Evolutionary conservation across 2,888 invertebrate genomes (phyloP).

Genomic region (Lycocerus yunnanus): DNA sequence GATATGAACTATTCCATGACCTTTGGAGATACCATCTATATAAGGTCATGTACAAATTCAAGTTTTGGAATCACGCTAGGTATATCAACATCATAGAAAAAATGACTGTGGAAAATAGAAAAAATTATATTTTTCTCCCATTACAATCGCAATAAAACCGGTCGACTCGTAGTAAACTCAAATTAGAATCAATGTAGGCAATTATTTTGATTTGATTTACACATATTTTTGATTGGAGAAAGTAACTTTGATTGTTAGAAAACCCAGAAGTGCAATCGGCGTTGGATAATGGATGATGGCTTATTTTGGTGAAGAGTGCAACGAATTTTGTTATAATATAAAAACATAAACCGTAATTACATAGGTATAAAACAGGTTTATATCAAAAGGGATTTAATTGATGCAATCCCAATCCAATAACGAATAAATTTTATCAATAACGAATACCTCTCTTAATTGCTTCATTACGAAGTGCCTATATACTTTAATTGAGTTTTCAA

Average conservation of each 20-base stretch:
- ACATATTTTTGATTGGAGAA: neutral
- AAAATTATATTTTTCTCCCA: neutral
- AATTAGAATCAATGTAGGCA: no score
- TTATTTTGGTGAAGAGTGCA: neutral
- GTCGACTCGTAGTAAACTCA: neutral
- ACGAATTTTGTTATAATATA: neutral
- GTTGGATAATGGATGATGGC: neutral
- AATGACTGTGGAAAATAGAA: neutral
- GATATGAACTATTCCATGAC: neutral
- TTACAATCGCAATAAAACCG: neutral
- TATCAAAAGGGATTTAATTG: neutral
- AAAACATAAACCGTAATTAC: neutral
- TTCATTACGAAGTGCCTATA: neutral
- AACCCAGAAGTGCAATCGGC: neutral
- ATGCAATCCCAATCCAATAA: neutral
- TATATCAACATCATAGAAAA: neutral
- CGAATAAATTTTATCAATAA: neutral
- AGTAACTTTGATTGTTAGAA: neutral
- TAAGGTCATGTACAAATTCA: neutral
- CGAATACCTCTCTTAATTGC: neutral
- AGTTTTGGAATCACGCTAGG: neutral
- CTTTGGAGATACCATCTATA: neutral
- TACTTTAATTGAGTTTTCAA: neutral
- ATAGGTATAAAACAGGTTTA: neutral
- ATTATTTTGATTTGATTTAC: neutral